These are phyloP conservation scores for Nannobrachium achirus DNA, from an alignment of 2,113 vertebrate species.

Conservation along the genomic window DNA sequence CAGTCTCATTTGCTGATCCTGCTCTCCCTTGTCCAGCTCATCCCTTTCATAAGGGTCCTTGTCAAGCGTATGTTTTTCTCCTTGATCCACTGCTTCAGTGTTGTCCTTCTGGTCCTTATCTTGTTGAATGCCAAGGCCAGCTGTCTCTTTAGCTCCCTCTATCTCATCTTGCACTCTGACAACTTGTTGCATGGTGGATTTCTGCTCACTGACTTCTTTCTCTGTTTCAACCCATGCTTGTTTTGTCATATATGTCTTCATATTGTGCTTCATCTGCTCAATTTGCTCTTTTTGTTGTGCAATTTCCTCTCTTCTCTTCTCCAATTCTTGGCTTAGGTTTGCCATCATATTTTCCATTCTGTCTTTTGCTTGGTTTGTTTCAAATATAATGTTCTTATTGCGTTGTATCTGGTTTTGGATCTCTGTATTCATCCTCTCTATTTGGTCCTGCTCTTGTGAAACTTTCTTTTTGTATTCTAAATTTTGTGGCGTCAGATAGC, in stretches of 20 bases:
- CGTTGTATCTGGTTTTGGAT: conserved; percentile 49
- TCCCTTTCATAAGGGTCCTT: conserved; percentile 22
- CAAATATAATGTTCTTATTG: conserved; percentile 45
- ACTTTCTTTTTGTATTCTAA: conserved; percentile 23
- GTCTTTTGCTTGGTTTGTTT: conserved; percentile 49
- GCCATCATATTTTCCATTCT: conserved; percentile 40
- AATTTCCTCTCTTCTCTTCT: conserved; percentile 42
- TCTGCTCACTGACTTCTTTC: conserved; percentile 30
- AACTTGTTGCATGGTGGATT: conserved; percentile 37
- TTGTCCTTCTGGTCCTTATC: conserved; percentile 24
- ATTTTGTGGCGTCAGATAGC: conserved; percentile 25
- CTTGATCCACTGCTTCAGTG: not conserved
- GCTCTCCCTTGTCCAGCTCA: conserved; percentile 19
- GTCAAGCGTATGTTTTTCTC: not conserved
- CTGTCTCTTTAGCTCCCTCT: conserved; percentile 32
- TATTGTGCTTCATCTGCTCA: conserved; percentile 52
- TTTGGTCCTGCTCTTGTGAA: conserved; percentile 27
- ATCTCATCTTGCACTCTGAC: conserved; percentile 23
- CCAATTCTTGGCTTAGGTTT: conserved; percentile 51
- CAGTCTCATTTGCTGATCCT: conserved; percentile 9
- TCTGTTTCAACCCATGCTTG: conserved; percentile 38
- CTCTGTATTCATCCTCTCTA: conserved; percentile 38
- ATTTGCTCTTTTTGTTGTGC: conserved; percentile 49
- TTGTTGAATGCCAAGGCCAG: conserved; percentile 18
- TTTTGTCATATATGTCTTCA: conserved; percentile 48